These are phyloP conservation scores for Caenorhabditis plicata DNA, from an alignment of 2,888 invertebrate species.

Conservation along the genomic window DNA sequence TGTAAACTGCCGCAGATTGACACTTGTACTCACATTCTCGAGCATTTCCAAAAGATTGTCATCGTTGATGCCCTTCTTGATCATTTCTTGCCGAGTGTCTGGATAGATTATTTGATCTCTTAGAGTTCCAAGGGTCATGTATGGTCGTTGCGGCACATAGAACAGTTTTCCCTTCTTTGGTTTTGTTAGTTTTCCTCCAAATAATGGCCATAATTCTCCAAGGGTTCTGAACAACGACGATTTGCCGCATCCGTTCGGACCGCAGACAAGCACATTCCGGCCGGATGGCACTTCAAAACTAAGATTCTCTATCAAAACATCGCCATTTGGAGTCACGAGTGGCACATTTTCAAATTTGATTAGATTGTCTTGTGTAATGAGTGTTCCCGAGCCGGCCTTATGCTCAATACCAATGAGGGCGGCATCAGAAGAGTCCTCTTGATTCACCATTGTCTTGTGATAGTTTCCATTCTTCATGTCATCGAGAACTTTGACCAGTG, in stretches of 20 bases:
- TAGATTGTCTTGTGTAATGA: constrained; percentile 75
- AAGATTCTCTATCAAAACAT: constrained; percentile 81
- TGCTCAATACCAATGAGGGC: no score
- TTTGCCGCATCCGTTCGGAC: constrained; percentile 70
- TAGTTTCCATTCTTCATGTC: constrained; percentile 69
- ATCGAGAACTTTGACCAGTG: constrained; percentile 80
- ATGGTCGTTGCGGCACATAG: constrained; percentile 88
- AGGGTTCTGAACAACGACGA: constrained; percentile 69
- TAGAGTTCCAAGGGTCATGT: constrained; percentile 91
- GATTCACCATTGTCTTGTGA: constrained; percentile 37
- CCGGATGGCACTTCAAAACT: constrained; percentile 80
- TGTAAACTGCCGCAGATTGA: not conserved
- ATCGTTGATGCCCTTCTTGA: constrained; percentile 74
- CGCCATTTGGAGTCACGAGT: constrained; percentile 93
- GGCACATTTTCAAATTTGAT: constrained; percentile 90
- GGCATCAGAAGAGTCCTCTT: constrained; percentile 8
- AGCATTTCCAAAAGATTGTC: constrained; percentile 78
- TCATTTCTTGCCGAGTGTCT: constrained; percentile 78
- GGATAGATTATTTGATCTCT: constrained; percentile 92
- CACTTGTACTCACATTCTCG: constrained; percentile 73
- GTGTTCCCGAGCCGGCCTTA: constrained; percentile 45
- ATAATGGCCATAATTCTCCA: constrained; percentile 70
- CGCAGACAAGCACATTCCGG: constrained; percentile 73
- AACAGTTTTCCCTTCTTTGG: constrained; percentile 91
- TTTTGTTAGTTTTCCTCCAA: constrained; percentile 77